phyloP scores from a whole-genome alignment of 2,888 invertebrate species.

The Patella depressa region DNA sequence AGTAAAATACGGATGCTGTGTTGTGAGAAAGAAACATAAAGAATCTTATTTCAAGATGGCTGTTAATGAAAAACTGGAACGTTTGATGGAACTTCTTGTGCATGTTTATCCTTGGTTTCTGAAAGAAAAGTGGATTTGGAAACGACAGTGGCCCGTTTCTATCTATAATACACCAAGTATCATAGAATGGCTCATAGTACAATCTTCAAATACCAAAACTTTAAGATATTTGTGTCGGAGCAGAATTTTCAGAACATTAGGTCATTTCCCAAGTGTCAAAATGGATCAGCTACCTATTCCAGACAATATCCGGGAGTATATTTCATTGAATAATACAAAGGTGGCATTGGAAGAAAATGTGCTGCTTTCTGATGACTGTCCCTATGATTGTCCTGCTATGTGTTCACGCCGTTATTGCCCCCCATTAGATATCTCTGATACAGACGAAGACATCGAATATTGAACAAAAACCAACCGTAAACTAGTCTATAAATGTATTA shows the following conservation, averaged over 20 bases:
- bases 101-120: conserved; percentile 55
- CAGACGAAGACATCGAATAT: conserved; percentile 40
- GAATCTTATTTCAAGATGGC: conserved; percentile 59
- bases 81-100: conserved; percentile 53
- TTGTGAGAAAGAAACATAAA: conserved; percentile 42
- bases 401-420: conserved; percentile 56
- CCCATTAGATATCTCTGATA: conserved; percentile 58
- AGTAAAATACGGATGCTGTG: conserved; percentile 59
- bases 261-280: conserved; percentile 52
- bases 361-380: conserved; percentile 55
- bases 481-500: too few species aligned
- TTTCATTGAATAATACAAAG: conserved; percentile 52
- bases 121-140: conserved; percentile 59
- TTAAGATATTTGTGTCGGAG: conserved; percentile 53
- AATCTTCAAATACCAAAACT: conserved; percentile 43
- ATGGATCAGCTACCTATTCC: conserved; percentile 52
- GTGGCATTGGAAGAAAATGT: conserved; percentile 49
- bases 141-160: conserved; percentile 56
- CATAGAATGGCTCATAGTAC: conserved; percentile 51
- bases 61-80: conserved; percentile 55
- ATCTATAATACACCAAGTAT: conserved; percentile 58
- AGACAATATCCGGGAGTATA: conserved; percentile 45
- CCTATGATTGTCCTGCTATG: conserved; percentile 56
- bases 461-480: conserved; percentile 9
- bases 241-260: conserved; percentile 49